Evolutionary conservation across 2,113 vertebrate species (phyloP).

Genomic region (Sinocyclocheilus rhinocerous): DNA sequence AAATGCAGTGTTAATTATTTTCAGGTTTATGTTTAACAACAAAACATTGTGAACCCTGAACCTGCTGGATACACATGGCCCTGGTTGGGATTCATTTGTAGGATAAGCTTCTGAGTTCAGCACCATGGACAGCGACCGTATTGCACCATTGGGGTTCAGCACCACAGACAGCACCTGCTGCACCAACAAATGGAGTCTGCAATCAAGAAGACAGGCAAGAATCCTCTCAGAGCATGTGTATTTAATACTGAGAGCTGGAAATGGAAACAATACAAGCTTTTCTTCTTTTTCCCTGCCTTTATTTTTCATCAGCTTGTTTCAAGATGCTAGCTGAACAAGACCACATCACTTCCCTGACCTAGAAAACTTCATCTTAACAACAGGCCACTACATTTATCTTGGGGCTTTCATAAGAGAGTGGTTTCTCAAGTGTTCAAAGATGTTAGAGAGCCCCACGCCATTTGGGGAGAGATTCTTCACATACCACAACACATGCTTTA

Average conservation of each 20-base stretch:
- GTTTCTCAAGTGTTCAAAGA: slow-evolving; percentile 1
- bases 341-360: slow-evolving; percentile 19
- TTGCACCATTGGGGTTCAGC: neutral
- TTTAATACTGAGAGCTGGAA: neutral
- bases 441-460: neutral
- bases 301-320: slow-evolving; percentile 19
- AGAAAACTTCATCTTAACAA: slow-evolving; percentile 16
- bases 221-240: neutral
- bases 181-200: neutral
- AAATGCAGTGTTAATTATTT: no score
- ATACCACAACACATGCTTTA: slow-evolving; percentile 14
- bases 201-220: neutral
- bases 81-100: neutral
- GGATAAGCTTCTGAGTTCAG: neutral
- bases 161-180: slow-evolving; percentile 32
- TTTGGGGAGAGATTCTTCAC: neutral
- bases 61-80: neutral
- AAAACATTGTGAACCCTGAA: neutral
- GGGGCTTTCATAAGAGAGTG: slow-evolving; percentile 13
- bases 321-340: neutral
- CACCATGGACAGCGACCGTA: neutral
- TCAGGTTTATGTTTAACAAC: neutral
- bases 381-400: slow-evolving; percentile 1
- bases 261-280: neutral
- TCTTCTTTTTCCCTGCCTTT: neutral